Conservation (phyloP, 2,113 vertebrate species). For the rat (Rattus norvegicus) region DNA sequence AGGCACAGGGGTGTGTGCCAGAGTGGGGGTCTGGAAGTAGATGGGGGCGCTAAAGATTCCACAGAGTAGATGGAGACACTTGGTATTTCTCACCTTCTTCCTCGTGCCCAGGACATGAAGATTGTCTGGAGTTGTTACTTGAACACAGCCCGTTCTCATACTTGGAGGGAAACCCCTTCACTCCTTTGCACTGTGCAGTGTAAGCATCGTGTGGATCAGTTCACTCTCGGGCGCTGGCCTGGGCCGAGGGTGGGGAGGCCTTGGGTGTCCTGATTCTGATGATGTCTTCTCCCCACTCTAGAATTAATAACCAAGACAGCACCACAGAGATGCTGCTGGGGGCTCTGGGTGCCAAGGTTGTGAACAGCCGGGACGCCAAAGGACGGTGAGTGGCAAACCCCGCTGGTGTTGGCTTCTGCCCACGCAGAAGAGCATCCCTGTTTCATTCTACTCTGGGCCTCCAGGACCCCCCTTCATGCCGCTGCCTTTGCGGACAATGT, state of each 20-base stretch:
- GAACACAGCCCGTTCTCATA: constrained; percentile 95
- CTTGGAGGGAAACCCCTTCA: constrained; percentile 95
- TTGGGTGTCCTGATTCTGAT: neutral
- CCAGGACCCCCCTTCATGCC: constrained; percentile 96
- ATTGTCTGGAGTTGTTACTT: constrained; percentile 98
- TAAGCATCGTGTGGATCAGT: constrained; percentile 84
- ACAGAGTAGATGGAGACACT: neutral
- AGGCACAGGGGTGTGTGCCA: neutral
- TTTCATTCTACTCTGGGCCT: neutral
- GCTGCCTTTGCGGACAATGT: constrained; percentile 95
- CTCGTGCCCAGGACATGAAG: constrained; percentile 90
- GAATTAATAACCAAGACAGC: constrained; percentile 95
- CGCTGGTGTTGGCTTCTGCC: neutral
- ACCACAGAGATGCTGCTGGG: constrained; percentile 94
- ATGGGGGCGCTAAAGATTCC: neutral
- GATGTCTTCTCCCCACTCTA: neutral
- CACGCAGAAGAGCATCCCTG: neutral
- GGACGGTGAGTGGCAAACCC: constrained; percentile 89
- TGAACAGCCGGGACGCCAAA: constrained; percentile 94
- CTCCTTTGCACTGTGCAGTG: constrained; percentile 99
- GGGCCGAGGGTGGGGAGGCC: accelerated
- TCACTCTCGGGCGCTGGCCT: neutral
- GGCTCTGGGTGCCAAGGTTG: constrained; percentile 92
- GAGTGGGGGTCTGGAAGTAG: neutral
- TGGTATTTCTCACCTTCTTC: neutral